Percentiles rank a stretch among this genome's conserved stretches.
phyloP scores from a whole-genome alignment of 2,113 vertebrate genomes.

The Mixornis gularis region DNA sequence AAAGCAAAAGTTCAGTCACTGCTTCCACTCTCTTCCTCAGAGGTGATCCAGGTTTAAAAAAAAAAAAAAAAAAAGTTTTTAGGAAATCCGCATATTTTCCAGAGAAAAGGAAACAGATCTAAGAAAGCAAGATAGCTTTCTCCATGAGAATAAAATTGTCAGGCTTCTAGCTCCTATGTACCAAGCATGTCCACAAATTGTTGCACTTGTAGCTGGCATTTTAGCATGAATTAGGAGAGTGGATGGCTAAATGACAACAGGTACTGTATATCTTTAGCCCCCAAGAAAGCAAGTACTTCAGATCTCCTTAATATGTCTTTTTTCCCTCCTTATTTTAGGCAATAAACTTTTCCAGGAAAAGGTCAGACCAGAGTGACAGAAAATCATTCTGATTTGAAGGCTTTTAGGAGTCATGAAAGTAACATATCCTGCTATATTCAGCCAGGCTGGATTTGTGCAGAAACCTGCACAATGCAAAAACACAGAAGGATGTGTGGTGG shows the following conservation, averaged over 20 bases:
- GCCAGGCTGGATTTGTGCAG: not conserved
- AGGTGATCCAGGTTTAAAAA: not conserved
- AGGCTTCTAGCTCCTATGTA: not conserved
- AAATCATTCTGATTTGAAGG: conserved; percentile 51
- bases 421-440: not conserved
- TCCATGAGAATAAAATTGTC: not conserved
- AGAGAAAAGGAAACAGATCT: not conserved
- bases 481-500: accelerated
- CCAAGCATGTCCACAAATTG: not conserved
- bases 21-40: not conserved
- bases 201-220: not conserved
- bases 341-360: conserved; percentile 32
- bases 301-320: not conserved
- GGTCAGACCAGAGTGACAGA: conserved; percentile 42
- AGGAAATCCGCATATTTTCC: not conserved
- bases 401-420: conserved; percentile 2
- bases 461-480: not conserved
- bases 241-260: not conserved
- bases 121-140: not conserved
- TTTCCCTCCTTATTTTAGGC: not conserved
- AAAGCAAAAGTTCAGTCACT: not conserved
- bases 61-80: not conserved
- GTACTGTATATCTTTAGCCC: not conserved
- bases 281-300: not conserved
- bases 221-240: conserved; percentile 4